Evolutionary conservation across 2,888 invertebrate genomes (phyloP), one percentile per base, ranked within the genome.

Genomic region (Exephanes ischioxanthus): DNA sequence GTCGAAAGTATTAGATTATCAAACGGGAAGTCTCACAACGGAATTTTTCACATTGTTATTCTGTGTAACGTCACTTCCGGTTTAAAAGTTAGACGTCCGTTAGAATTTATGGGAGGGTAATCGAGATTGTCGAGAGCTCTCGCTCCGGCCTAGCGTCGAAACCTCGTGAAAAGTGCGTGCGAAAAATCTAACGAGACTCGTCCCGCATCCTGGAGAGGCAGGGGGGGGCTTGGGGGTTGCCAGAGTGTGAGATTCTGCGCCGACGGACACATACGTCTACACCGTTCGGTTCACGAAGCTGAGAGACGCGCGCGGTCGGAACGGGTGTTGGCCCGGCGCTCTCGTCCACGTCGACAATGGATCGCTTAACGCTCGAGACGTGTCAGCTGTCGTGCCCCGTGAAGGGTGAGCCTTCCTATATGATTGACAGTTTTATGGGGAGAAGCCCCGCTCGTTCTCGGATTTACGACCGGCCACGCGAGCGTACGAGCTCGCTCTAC

Each of bases 361-460:
- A 91, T 92, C 91, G 92, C 90, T 92, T 92, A 92, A 88, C 89
- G 88, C 88, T 87, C 86, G 89, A 89, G 90, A 93, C 87, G 89
- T 90, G 93, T 92, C 92, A 92, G 92, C 92, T 92, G 92, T 92
- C 91, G 88, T 80, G 86, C 87, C 85, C 87, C 87, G 88, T 85
- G 84, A 86, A 89, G 90, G 89, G 89, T 85, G 84, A 82, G 81
- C 85, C 82, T 87, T 88, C 86, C 81, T 80, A 82, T 86, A 89
- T 93, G 93, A 93, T 92, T 93, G 93, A 93, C 93, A 92, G 89
- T 90, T 93, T 93, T 92, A 93, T 91, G 88, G 91, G 90, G 91
- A 89, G 88, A 87, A 82, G 83, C 83, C 88, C 88, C 83, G 85
- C 73, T 86, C 90, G 88, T 90, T 91, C 89, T 85, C 86, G 88